Conservation (phyloP, 1,140 invertebrate species). For the Drosophila pectinifera region DNA sequence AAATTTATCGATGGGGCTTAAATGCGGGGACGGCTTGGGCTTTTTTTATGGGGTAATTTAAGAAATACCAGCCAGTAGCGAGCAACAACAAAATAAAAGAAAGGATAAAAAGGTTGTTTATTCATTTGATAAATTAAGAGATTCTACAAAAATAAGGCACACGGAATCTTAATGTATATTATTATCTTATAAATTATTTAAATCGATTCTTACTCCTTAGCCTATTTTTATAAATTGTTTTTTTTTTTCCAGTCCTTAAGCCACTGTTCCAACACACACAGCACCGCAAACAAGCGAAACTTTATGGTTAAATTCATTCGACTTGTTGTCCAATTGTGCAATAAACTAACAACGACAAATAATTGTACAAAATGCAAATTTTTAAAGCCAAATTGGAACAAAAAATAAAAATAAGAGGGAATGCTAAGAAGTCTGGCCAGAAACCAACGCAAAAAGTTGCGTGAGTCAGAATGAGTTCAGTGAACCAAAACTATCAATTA, state of each 20-base stretch:
- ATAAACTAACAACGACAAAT: constrained; percentile 66
- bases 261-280: constrained; percentile 23
- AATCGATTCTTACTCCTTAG: not conserved
- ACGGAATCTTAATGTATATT: no score
- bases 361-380: constrained; percentile 72
- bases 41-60: constrained; percentile 4
- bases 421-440: constrained; percentile 2
- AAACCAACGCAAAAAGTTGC: constrained; percentile 19
- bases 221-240: not conserved
- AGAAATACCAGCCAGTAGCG: not conserved
- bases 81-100: not conserved
- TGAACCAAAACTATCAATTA: constrained; percentile 14
- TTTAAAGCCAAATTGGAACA: constrained; percentile 29
- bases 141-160: not conserved
- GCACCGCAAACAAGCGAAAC: constrained; percentile 36
- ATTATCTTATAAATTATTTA: not conserved
- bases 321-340: constrained; percentile 74
- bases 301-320: constrained; percentile 67
- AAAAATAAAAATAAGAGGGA: constrained; percentile 2
- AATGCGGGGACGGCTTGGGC: constrained; percentile 14
- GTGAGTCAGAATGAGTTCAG: constrained; percentile 38
- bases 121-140: constrained; percentile 12
- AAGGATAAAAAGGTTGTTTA: not conserved
- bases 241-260: not conserved
- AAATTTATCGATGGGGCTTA: constrained; percentile 27